Evolutionary conservation across 2,113 vertebrate species (phyloP).

Genomic region (Piliocolobus tephrosceles): DNA sequence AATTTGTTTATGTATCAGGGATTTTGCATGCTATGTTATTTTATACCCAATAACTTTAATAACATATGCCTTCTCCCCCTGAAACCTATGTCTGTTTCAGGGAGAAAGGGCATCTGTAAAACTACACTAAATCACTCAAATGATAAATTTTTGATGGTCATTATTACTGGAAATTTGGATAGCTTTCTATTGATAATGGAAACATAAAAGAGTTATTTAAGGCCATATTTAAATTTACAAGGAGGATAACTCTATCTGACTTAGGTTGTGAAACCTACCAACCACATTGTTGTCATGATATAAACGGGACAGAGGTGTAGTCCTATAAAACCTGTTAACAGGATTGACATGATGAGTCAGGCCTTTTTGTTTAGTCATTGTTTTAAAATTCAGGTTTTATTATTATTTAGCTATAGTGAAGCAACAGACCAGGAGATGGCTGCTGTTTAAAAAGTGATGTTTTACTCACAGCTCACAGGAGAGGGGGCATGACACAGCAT

Average conservation of each 20-base stretch:
- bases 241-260: neutral
- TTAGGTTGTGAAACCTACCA: neutral
- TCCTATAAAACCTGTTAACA: neutral
- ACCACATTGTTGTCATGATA: neutral
- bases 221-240: neutral
- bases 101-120: neutral
- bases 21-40: neutral
- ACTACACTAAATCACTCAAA: neutral
- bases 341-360: neutral
- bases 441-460: constrained; percentile 45
- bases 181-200: neutral
- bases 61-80: neutral
- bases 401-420: neutral
- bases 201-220: neutral
- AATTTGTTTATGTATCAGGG: neutral
- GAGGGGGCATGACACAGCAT: accelerated
- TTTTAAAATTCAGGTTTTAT: neutral
- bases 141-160: neutral
- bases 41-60: neutral
- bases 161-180: neutral
- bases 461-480: neutral
- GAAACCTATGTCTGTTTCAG: neutral
- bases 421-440: neutral
- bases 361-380: constrained; percentile 25
- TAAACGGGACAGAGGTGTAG: neutral